Evolutionary conservation across 2,797 vertebrate species (phyloP).

Genomic region (Anguilla megastoma): DNA sequence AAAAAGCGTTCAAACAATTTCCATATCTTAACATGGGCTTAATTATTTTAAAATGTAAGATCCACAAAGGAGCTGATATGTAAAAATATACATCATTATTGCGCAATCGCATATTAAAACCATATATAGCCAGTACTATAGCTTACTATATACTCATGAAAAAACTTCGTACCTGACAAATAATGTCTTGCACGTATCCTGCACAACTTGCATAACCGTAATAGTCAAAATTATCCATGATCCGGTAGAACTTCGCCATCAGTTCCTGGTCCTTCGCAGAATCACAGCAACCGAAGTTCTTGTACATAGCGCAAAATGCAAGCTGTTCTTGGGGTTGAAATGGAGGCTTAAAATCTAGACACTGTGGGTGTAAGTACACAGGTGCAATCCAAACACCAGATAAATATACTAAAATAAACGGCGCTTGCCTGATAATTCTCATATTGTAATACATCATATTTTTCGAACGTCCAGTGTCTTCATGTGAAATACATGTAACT

Average conservation of each 20-base stretch:
- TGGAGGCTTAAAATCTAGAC: conserved; percentile 93
- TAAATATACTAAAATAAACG: conserved; percentile 37
- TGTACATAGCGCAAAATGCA: conserved; percentile 84
- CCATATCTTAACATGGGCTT: background rate
- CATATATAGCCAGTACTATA: background rate
- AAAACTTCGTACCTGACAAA: conserved; percentile 84
- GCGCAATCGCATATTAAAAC: background rate
- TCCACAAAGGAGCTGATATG: background rate
- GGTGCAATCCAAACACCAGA: conserved; percentile 48
- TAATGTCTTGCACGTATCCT: conserved; percentile 81
- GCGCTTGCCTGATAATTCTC: conserved; percentile 32
- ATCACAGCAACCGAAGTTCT: conserved; percentile 89
- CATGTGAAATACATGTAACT: conserved; percentile 30
- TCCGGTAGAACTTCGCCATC: conserved; percentile 73
- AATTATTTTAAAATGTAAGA: background rate
- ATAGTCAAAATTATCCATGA: conserved; percentile 75
- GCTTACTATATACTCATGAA: background rate
- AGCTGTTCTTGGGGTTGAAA: conserved; percentile 80
- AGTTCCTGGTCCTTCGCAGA: conserved; percentile 75
- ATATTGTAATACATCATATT: conserved; percentile 53
- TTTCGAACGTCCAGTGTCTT: background rate
- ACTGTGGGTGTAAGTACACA: conserved; percentile 82
- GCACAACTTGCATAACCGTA: conserved; percentile 74
- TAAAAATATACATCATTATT: background rate
- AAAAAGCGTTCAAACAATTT: background rate